Evolutionary conservation across 2,888 invertebrate genomes (phyloP).

Genomic region (Drosophila recens): DNA sequence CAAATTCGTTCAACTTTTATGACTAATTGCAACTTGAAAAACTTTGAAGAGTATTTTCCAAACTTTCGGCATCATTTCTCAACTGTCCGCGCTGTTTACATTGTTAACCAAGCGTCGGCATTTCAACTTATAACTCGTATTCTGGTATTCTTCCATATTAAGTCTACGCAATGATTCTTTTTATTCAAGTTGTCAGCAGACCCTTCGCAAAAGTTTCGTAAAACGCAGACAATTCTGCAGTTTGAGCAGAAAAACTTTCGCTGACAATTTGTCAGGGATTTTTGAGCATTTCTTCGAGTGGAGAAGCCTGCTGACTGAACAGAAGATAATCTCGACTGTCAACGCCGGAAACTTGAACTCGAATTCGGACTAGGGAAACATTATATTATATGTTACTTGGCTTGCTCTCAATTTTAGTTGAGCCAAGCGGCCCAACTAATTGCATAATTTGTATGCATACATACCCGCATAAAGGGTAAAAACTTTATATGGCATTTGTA

Average conservation of each 20-base stretch:
- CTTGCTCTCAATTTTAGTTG: conserved; percentile 39
- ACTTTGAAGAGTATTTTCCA: conserved; percentile 26
- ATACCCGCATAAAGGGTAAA: conserved; percentile 46
- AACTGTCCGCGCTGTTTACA: conserved; percentile 36
- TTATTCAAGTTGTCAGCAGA: conserved; percentile 53
- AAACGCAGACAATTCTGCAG: conserved; percentile 32
- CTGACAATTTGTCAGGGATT: conserved; percentile 74
- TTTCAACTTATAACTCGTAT: conserved; percentile 29
- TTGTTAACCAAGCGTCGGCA: conserved; percentile 34
- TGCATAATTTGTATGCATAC: conserved; percentile 84
- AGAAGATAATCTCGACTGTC: conserved; percentile 51
- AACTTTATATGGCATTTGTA: conserved; percentile 52
- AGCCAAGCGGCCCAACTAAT: conserved; percentile 69
- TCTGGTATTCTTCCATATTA: conserved; percentile 25
- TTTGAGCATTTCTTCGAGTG: conserved; percentile 52
- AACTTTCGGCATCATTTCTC: conserved; percentile 12
- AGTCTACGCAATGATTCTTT: conserved; percentile 59
- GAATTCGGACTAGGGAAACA: conserved; percentile 25
- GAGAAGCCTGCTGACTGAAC: conserved; percentile 41
- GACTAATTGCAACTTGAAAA: conserved; percentile 69
- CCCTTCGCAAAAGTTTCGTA: conserved; percentile 25
- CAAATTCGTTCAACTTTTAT: conserved; percentile 25
- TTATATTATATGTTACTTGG: conserved; percentile 38
- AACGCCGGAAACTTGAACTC: conserved; percentile 53
- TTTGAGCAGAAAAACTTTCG: conserved; percentile 61